Evolutionary conservation across 2,888 invertebrate genomes (phyloP), one percentile per base, ranked within the genome.

Genomic region (Hirtodrosophila duncani): DNA sequence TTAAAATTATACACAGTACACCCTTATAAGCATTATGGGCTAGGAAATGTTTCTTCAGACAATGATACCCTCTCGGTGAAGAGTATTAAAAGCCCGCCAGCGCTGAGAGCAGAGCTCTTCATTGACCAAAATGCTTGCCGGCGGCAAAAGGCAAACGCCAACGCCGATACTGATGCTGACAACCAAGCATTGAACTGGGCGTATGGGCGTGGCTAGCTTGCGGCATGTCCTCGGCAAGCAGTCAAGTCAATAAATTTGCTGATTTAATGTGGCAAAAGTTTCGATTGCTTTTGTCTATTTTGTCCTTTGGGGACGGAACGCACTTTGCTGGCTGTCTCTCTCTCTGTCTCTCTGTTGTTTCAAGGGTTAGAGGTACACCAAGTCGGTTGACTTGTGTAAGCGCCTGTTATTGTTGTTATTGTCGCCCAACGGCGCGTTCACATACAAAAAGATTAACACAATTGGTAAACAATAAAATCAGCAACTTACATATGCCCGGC

Each of bases 211-310:
- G 61, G 58, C 44, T 11, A 39, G 49, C 58, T 52, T 55, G 36
- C 26, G 68, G 77, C 55, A 63, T 66, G 64, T 63, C 51, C 51
- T 67, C 43, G 65, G 57, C 61, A 81, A 77, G 63, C 72, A 74
- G 75, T 75, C 80, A 75, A 77, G 77, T 81, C 77, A 81, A 78
- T 78, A 78, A 78, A 78, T 72, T 78, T 80, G 64, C 82, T 81
- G 82, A 81, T 78, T 78, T 78, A 80, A 78, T 78, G 80, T 81
- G 81, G 48, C 82, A 80, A 78, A 74, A 81, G 80, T 81, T 77
- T 81, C 75, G 80, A 81, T 81, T 79, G 72, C 51, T 65, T 60
- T 74, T 61, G 56, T 46, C 48, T 21, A 3, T 31, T 60, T 39
- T 24, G 36, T 34, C 31, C 21, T 30, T 18, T 24, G 37, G n/a